Conservation (phyloP, 2,797 vertebrate genomes). For the Ambastaia sidthimunki region DNA sequence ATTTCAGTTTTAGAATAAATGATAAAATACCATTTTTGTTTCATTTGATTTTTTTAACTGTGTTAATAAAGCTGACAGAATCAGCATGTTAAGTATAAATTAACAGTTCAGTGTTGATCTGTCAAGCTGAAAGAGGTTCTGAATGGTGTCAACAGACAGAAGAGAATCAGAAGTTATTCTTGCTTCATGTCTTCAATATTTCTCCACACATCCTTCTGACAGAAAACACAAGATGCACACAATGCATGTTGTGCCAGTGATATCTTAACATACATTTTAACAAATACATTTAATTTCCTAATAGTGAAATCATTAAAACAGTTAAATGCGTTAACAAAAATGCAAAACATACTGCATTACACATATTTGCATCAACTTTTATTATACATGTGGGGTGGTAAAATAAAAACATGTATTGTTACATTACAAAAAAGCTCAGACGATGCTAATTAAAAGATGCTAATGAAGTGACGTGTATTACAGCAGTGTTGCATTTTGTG, state of each 20-base stretch:
- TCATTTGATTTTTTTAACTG: not conserved
- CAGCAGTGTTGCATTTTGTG: too few species aligned
- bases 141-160: conserved; percentile 3
- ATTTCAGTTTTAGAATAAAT: conserved; percentile 40
- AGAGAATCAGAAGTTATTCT: conserved; percentile 38
- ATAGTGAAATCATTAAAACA: not conserved
- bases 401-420: too few species aligned
- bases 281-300: too few species aligned
- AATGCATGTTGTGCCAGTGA: not conserved
- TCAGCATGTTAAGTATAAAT: too few species aligned
- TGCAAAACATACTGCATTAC: not conserved
- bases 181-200: conserved; percentile 35
- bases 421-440: too few species aligned
- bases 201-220: conserved; percentile 24
- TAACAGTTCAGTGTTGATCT: not conserved
- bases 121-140: not conserved
- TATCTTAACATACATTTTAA: not conserved
- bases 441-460: too few species aligned
- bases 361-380: not conserved
- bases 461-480: too few species aligned
- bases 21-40: not conserved
- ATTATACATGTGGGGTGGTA: conserved; percentile 34
- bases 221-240: not conserved
- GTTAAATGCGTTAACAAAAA: not conserved
- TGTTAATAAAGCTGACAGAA: not conserved